Conservation (phyloP, 2,113 vertebrate species). For the Microtus richardsoni region DNA sequence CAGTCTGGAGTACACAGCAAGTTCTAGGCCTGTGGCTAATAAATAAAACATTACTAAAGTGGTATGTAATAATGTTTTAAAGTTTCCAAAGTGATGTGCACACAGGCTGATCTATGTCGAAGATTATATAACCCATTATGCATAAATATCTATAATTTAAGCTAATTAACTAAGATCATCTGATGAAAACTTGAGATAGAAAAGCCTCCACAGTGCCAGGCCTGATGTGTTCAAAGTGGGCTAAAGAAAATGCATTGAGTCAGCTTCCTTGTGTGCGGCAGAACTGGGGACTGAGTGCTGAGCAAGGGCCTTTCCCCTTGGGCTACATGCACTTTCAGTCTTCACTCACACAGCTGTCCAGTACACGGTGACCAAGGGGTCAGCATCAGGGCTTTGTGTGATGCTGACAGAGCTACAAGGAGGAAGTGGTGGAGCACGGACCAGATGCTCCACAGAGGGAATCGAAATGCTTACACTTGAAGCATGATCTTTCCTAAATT, state of each 20-base stretch:
- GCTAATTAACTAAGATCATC: neutral
- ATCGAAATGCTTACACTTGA: neutral
- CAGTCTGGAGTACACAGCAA: neutral
- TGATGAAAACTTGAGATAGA: constrained; percentile 15
- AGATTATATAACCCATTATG: neutral
- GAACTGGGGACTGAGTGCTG: neutral
- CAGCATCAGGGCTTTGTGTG: neutral
- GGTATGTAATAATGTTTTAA: neutral
- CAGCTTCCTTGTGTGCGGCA: neutral
- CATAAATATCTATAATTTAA: constrained; percentile 8
- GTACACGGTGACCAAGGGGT: too few species aligned
- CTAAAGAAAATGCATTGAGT: neutral
- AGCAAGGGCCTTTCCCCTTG: too few species aligned
- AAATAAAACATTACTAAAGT: neutral
- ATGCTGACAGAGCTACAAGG: neutral
- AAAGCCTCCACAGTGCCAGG: neutral
- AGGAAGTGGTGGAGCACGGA: too few species aligned
- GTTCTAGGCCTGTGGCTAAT: neutral
- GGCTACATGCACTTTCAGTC: neutral
- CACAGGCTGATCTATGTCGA: neutral
- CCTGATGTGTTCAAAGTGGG: neutral
- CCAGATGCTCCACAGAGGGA: neutral
- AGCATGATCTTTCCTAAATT: neutral
- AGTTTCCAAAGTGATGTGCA: neutral
- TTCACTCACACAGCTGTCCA: neutral